Evolutionary conservation across 2,888 invertebrate genomes (phyloP).

Genomic region (Liposcelis brunnea): DNA sequence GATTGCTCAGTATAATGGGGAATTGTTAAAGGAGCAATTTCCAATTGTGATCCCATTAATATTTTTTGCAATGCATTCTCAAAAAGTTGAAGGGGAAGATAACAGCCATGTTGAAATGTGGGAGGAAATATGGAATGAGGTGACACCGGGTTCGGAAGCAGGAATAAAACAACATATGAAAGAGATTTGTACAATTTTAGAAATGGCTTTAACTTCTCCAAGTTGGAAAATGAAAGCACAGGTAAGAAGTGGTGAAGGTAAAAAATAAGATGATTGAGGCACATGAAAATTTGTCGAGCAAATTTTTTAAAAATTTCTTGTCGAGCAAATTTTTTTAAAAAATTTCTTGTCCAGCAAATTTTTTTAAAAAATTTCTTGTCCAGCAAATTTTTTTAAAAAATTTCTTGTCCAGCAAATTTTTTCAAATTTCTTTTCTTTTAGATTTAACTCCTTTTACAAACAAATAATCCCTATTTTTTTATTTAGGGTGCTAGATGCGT

Average conservation of each 20-base stretch:
- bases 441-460: constrained; percentile 1
- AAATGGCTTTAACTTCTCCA: constrained; percentile 55
- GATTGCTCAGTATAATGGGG: constrained; percentile 66
- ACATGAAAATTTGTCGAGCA: not conserved
- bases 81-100: constrained; percentile 37
- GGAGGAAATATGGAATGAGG: constrained; percentile 79
- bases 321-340: too few species aligned
- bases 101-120: constrained; percentile 49
- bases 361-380: too few species aligned
- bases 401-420: too few species aligned
- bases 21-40: constrained; percentile 61
- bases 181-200: constrained; percentile 50
- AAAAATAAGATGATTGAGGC: not conserved
- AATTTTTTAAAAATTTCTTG: not conserved
- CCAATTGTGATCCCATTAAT: constrained; percentile 60
- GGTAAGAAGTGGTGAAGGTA: constrained; percentile 27
- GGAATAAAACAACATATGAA: constrained; percentile 61
- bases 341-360: too few species aligned
- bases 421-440: too few species aligned
- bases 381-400: too few species aligned
- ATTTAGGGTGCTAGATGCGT: constrained; percentile 59
- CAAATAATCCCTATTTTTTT: too few species aligned
- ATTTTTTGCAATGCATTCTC: constrained; percentile 81
- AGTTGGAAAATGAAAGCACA: constrained; percentile 80
- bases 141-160: constrained; percentile 63